Evolutionary conservation across 2,888 invertebrate species (phyloP).

Genomic region (Pherbina coryleti): DNA sequence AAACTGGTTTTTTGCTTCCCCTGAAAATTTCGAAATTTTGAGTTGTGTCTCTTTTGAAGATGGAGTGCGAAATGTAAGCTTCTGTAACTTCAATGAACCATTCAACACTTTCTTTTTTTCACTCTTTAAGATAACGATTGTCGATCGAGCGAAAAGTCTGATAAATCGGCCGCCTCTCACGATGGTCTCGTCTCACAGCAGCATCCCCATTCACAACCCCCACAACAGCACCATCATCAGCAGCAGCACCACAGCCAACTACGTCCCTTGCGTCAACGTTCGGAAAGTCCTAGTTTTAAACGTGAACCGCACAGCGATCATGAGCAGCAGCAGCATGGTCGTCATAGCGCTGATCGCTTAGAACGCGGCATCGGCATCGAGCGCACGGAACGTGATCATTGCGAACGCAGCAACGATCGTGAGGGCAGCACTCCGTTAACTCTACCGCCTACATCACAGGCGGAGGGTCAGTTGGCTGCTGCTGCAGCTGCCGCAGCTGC

Average conservation of each 20-base stretch:
- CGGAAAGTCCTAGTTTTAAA: conserved; percentile 66
- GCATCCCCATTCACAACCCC: conserved; percentile 46
- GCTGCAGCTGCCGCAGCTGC: conserved; percentile 63
- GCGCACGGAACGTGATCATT: conserved; percentile 54
- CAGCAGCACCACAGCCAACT: conserved; percentile 47
- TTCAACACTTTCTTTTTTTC: conserved; percentile 46
- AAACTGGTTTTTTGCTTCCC: too few species aligned
- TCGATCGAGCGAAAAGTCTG: conserved; percentile 67
- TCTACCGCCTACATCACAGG: conserved; percentile 68
- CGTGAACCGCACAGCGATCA: conserved; percentile 65
- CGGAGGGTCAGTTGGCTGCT: conserved; percentile 56
- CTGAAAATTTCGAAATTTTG: too few species aligned
- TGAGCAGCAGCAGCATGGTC: conserved; percentile 54
- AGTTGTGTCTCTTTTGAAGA: too few species aligned
- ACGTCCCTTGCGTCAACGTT: conserved; percentile 55
- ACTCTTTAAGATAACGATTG: conserved; percentile 63
- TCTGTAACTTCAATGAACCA: neutral
- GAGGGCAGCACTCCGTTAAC: conserved; percentile 56
- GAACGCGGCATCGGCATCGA: conserved; percentile 53
- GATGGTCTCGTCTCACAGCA: conserved; percentile 54
- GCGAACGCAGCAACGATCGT: conserved; percentile 60
- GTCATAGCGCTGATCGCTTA: conserved; percentile 56
- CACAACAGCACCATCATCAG: conserved; percentile 42
- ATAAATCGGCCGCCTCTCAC: conserved; percentile 59
- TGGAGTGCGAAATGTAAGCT: neutral